Conservation (phyloP, 2,797 vertebrate genomes). For the Pogonophryne albipinna region DNA sequence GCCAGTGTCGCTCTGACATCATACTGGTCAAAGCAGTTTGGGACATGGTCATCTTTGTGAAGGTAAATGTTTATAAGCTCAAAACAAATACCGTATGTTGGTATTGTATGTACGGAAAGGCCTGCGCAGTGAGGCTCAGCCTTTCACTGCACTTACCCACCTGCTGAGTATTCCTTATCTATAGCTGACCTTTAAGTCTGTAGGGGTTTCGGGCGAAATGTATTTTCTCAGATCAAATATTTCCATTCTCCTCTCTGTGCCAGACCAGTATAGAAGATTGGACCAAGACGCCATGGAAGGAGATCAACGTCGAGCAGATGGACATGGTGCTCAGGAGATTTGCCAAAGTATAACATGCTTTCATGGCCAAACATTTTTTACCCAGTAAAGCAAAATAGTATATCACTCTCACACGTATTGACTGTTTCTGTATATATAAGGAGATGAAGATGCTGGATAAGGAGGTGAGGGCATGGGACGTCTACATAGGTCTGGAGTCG, state of each 20-base stretch:
- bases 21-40: constrained; percentile 86
- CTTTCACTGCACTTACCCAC: not conserved
- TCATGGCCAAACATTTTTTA: not conserved
- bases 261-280: constrained; percentile 89
- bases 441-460: constrained; percentile 88
- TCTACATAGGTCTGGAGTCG: constrained; percentile 80
- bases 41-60: constrained; percentile 87
- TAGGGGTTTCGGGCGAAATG: not conserved
- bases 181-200: not conserved
- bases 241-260: constrained; percentile 13
- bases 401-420: not conserved
- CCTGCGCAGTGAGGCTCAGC: not conserved
- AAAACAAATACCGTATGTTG: not conserved
- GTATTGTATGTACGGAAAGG: not conserved
- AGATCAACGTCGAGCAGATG: constrained; percentile 92
- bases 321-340: constrained; percentile 91
- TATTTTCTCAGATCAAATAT: constrained; percentile 10
- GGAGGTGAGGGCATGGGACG: constrained; percentile 82
- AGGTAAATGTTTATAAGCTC: constrained; percentile 66
- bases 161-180: not conserved
- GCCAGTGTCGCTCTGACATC: constrained; percentile 83
- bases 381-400: not conserved
- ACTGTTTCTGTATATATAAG: constrained; percentile 50
- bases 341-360: constrained; percentile 82
- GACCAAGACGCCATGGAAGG: constrained; percentile 91